These are phyloP conservation scores for Dendrolimus kikuchii DNA, from an alignment of 1,140 invertebrate genomes.

Conservation along the genomic window DNA sequence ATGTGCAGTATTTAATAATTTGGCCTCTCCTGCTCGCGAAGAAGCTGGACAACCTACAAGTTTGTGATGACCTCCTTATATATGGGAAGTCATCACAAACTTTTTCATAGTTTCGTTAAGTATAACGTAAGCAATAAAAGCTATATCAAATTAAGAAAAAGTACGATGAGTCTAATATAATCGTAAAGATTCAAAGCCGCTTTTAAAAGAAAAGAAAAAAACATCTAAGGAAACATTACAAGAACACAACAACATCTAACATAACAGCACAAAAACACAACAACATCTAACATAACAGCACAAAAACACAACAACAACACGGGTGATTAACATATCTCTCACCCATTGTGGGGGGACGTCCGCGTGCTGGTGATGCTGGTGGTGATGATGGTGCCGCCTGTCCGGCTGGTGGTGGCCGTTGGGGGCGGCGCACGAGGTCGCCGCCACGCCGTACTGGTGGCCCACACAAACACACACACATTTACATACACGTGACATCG, in stretches of 20 bases:
- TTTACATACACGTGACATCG: neutral
- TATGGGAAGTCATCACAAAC: no score
- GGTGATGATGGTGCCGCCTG: slow-evolving; percentile 46
- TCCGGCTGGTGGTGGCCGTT: slow-evolving; percentile 62
- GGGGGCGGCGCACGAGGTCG: slow-evolving; percentile 57
- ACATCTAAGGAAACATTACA: neutral
- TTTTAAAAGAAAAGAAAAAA: neutral
- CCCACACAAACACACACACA: slow-evolving; percentile 6
- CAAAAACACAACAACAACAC: slow-evolving; percentile 11
- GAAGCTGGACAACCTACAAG: no score
- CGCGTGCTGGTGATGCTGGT: slow-evolving; percentile 57
- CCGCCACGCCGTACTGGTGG: slow-evolving; percentile 62
- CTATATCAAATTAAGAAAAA: no score
- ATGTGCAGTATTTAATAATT: no score
- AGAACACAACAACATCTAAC: slow-evolving; percentile 1
- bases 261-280: neutral
- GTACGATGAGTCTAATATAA: no score
- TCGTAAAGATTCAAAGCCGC: no score
- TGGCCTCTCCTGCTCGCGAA: no score
- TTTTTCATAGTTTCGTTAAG: no score
- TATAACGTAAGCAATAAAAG: no score
- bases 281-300: slow-evolving; percentile 9
- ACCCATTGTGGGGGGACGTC: slow-evolving; percentile 64
- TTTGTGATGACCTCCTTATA: no score
- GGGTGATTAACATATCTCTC: slow-evolving; percentile 17